These are phyloP conservation scores for Perca flavescens DNA, from an alignment of 2,113 vertebrate genomes.

Conservation along the genomic window DNA sequence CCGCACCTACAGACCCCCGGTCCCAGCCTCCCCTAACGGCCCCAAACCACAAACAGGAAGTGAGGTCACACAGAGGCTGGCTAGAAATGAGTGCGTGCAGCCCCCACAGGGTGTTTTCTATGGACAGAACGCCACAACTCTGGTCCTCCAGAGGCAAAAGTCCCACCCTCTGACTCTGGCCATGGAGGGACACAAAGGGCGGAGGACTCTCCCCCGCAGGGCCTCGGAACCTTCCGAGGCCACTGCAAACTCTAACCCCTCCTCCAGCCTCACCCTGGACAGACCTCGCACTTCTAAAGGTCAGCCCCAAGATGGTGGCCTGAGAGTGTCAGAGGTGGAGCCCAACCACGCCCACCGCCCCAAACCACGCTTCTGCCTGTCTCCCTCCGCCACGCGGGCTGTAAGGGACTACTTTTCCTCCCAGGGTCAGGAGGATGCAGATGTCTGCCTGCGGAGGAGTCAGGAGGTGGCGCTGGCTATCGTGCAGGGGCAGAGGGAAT, in stretches of 20 bases:
- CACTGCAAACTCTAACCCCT: neutral
- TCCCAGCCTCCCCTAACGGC: neutral
- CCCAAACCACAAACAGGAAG: slow-evolving; percentile 36
- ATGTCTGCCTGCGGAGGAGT: slow-evolving; percentile 72
- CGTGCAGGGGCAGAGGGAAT: slow-evolving; percentile 79
- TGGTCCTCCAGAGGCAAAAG: slow-evolving; percentile 72
- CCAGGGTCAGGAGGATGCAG: slow-evolving; percentile 64
- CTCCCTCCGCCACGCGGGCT: slow-evolving; percentile 71
- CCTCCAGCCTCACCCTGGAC: slow-evolving; percentile 49
- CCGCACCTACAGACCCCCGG: neutral
- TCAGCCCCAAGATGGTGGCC: slow-evolving; percentile 35
- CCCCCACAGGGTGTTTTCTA: slow-evolving; percentile 81
- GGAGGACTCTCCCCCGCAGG: slow-evolving; percentile 57
- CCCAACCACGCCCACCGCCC: neutral
- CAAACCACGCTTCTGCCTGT: slow-evolving; percentile 66
- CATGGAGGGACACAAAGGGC: slow-evolving; percentile 37
- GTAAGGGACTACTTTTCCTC: slow-evolving; percentile 77
- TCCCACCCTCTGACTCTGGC: slow-evolving; percentile 57
- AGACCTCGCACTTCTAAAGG: slow-evolving; percentile 19
- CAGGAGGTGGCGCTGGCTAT: slow-evolving; percentile 78
- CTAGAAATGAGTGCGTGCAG: slow-evolving; percentile 27
- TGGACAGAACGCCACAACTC: slow-evolving; percentile 75
- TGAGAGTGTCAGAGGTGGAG: slow-evolving; percentile 58
- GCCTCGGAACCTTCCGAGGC: slow-evolving; percentile 59
- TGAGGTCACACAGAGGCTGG: slow-evolving; percentile 22